Conservation (phyloP, 2,797 vertebrate species). For the Neopelma chrysocephalum region DNA sequence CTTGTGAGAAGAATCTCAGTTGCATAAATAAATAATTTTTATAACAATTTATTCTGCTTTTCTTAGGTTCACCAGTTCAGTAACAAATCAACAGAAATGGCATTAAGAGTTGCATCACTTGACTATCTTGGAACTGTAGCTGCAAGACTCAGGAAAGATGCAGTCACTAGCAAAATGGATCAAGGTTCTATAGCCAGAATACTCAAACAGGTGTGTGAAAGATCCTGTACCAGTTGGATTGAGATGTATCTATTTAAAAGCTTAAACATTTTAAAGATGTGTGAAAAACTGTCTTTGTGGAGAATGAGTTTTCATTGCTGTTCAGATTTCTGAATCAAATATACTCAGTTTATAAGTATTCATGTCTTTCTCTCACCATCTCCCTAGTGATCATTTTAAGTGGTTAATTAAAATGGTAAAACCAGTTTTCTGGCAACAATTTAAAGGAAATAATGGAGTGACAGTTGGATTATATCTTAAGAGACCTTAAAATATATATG, state of each 20-base stretch:
- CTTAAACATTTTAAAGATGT: not conserved
- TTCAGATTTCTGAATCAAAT: not conserved
- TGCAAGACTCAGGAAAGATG: constrained; percentile 91
- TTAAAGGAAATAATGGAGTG: not conserved
- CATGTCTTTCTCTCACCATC: not conserved
- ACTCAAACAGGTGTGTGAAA: constrained; percentile 85
- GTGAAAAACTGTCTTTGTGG: not conserved
- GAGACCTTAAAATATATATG: not conserved
- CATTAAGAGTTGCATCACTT: constrained; percentile 94
- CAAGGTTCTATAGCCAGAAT: constrained; percentile 92
- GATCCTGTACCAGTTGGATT: not conserved
- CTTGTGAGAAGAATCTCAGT: not conserved
- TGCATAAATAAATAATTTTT: not conserved
- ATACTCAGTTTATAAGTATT: not conserved
- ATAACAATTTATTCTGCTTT: not conserved
- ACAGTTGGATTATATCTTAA: not conserved
- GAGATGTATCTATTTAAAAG: not conserved
- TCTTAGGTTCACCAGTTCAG: constrained; percentile 96
- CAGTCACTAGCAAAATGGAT: constrained; percentile 93
- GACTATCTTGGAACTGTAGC: constrained; percentile 99
- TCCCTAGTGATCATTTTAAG: not conserved
- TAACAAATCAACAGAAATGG: constrained; percentile 98
- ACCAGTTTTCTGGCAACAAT: not conserved
- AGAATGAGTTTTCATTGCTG: not conserved
- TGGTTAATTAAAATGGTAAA: not conserved